Conservation (phyloP, 2,797 vertebrate species). For the Masticophis lateralis region DNA sequence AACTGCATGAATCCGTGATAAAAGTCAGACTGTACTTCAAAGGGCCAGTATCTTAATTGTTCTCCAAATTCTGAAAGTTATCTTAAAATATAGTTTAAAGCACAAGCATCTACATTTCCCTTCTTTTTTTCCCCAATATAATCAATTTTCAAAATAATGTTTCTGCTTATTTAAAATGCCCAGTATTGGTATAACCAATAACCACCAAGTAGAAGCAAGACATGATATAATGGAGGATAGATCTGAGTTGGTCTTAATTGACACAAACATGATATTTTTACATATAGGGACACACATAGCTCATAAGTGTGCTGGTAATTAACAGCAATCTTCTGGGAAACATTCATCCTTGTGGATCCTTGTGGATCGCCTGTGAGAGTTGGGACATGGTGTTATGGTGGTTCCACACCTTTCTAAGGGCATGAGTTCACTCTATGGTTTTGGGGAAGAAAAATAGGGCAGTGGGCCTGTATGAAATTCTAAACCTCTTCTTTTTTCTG, state of each 20-base stretch:
- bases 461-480: not conserved
- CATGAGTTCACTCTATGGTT: not conserved
- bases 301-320: not conserved
- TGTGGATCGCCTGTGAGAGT: not conserved
- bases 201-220: not conserved
- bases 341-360: not conserved
- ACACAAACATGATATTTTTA: not conserved
- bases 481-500: not conserved
- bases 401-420: not conserved
- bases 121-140: not conserved
- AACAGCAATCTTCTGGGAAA: not conserved
- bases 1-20: not conserved
- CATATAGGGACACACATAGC: not conserved
- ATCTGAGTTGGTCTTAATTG: not conserved
- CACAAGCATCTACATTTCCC: not conserved
- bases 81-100: not conserved
- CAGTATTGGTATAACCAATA: not conserved
- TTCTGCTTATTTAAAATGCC: not conserved
- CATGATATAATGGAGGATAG: not conserved
- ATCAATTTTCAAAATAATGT: not conserved
- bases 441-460: not conserved
- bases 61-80: not conserved
- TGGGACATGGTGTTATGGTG: not conserved
- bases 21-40: not conserved
- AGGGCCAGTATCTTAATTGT: not conserved